Percentiles rank a stretch among this genome's conserved stretches.
These are phyloP conservation scores for Pogonocherus hispidulus DNA, from an alignment of 2,888 invertebrate genomes.

Conservation along the genomic window DNA sequence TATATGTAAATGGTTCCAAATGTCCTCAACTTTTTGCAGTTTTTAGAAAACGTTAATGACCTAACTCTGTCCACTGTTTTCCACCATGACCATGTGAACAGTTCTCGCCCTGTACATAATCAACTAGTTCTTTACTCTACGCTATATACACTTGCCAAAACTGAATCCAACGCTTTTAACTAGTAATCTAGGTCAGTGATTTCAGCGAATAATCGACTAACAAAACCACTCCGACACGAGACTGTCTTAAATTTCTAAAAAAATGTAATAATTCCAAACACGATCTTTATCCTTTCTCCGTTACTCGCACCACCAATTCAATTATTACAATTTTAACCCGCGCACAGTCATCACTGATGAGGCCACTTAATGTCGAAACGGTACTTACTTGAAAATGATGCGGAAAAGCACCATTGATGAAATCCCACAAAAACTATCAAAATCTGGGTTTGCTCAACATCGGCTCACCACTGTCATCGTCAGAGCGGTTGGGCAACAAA, in stretches of 20 bases:
- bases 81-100: background rate
- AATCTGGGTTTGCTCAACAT: slow-evolving; percentile 11
- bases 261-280: background rate
- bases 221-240: background rate
- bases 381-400: slow-evolving; percentile 37
- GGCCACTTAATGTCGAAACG: background rate
- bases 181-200: background rate
- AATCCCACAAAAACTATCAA: background rate
- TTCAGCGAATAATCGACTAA: background rate
- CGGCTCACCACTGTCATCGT: slow-evolving; percentile 25
- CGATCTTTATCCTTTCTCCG: background rate
- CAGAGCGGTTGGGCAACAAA: slow-evolving; percentile 29
- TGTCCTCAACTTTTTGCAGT: too few species aligned
- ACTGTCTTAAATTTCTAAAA: background rate
- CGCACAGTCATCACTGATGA: too few species aligned
- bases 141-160: background rate
- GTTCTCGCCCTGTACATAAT: background rate
- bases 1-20: too few species aligned
- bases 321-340: background rate
- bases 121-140: background rate
- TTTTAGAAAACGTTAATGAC: too few species aligned
- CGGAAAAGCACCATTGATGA: slow-evolving; percentile 28
- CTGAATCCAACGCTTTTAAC: background rate
- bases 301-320: background rate
- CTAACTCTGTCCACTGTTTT: too few species aligned